phyloP scores from a whole-genome alignment of 2,888 invertebrate genomes.

The Portevinia maculata region DNA sequence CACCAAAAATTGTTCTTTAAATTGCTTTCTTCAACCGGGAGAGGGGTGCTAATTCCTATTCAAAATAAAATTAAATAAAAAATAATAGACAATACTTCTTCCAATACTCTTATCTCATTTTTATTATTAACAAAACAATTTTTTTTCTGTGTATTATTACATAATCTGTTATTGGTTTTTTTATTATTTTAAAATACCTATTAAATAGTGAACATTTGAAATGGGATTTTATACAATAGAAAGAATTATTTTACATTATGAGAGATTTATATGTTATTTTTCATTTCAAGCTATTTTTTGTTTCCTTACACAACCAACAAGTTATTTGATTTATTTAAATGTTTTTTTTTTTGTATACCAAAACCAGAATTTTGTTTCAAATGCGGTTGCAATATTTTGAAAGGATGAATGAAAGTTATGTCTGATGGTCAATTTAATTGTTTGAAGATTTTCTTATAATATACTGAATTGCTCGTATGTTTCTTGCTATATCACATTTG shows the following conservation, averaged over 20 bases:
- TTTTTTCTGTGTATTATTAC: slow-evolving; percentile 58
- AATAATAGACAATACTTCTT: slow-evolving; percentile 15
- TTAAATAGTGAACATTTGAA: slow-evolving; percentile 73
- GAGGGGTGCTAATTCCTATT: background rate
- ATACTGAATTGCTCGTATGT: slow-evolving; percentile 25
- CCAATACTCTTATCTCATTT: slow-evolving; percentile 67
- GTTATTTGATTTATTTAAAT: slow-evolving; percentile 53
- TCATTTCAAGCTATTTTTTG: slow-evolving; percentile 26
- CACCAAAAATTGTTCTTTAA: background rate
- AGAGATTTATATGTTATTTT: slow-evolving; percentile 53
- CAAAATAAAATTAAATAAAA: background rate
- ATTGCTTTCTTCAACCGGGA: slow-evolving; percentile 16
- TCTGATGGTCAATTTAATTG: background rate
- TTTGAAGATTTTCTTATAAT: slow-evolving; percentile 7
- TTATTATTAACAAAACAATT: slow-evolving; percentile 74
- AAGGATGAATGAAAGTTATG: background rate
- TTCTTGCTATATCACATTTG: slow-evolving; percentile 48
- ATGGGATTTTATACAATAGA: slow-evolving; percentile 72
- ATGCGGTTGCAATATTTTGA: slow-evolving; percentile 4
- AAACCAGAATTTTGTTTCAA: slow-evolving; percentile 14
- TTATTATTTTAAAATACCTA: slow-evolving; percentile 34
- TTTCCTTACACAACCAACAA: slow-evolving; percentile 66
- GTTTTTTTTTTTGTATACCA: slow-evolving; percentile 16
- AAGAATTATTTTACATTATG: slow-evolving; percentile 60
- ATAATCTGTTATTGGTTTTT: slow-evolving; percentile 43